Evolutionary conservation across 2,113 vertebrate species (phyloP), one percentile per base, ranked within the genome.

Genomic region (Zosterops borbonicus): DNA sequence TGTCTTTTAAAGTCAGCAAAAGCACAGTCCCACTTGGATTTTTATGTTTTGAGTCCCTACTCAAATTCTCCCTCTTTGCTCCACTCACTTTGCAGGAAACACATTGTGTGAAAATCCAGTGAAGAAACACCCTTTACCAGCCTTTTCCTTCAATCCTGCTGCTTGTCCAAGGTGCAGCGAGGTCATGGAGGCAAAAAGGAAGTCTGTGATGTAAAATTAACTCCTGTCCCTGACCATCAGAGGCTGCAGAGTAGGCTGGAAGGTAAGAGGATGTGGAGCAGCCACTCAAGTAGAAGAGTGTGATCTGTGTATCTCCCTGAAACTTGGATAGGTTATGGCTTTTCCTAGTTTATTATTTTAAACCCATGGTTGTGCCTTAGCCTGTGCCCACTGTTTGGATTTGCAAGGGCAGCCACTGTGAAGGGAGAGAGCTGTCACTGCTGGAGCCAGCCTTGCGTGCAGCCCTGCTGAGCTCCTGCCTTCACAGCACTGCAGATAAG

Each of bases 341-440:
- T 91, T 50, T 90, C 55, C 81, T 21, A 65, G 73, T 78, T 92
- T 60, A 67, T 88, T 94, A 90, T 95, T 96, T 87, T 28, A 70
- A 68, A 83, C 35, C 84, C 59, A 53, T 4, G 33, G 53, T 41
- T 74, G 58, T 44, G 83, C 64, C 83, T 92, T 20, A 39, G 90
- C 52, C 81, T 92, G 59, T 81, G 33, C 49, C 28, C 28, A 27
- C 37, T 74, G 64, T 28, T 73, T 52, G 82, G 78, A 91, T 75
- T 60, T 89, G 42, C 47, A 58, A 77, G 79, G 70, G 86, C 88
- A 92, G 92, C 56, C 91, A 67, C 79, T 83, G 83, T 18, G 88
- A 96, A 94, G 19, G 92, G 27, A 97, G 83, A 91, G 17, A 85
- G 93, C 92, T 97, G 96, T 92, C 95, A 89, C 74, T 97, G 87